phyloP scores from a whole-genome alignment of 2,113 vertebrate genomes.

The Rhodinocichla rosea region DNA sequence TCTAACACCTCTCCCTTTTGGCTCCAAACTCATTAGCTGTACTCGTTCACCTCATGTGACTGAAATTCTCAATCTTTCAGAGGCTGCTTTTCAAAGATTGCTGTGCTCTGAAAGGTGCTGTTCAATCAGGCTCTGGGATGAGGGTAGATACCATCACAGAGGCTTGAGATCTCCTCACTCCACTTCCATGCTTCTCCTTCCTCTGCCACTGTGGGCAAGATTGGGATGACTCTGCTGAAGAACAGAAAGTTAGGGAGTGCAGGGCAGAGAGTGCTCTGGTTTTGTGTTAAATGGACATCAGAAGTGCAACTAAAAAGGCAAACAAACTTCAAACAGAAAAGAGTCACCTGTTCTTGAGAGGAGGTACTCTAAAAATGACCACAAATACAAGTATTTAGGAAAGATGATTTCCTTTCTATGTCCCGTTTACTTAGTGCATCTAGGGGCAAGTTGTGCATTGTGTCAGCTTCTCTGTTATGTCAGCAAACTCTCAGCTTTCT shows the following conservation, averaged over 20 bases:
- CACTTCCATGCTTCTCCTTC: neutral
- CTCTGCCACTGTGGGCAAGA: neutral
- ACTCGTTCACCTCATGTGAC: neutral
- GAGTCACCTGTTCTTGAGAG: slow-evolving; percentile 5
- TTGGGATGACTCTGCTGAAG: neutral
- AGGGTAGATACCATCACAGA: neutral
- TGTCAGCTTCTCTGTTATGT: neutral
- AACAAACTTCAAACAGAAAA: slow-evolving; percentile 25
- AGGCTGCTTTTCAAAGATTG: neutral
- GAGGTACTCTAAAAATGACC: slow-evolving; percentile 28
- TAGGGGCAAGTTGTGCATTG: neutral
- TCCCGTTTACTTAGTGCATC: slow-evolving; percentile 18
- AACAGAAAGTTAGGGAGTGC: neutral
- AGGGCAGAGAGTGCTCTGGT: neutral
- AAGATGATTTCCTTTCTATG: slow-evolving; percentile 40
- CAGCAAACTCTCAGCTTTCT: neutral
- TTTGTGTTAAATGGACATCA: slow-evolving; percentile 2
- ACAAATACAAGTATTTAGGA: neutral
- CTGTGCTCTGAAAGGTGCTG: neutral
- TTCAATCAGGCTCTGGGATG: neutral
- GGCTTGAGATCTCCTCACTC: neutral
- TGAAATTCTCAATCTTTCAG: neutral
- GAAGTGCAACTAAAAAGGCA: neutral
- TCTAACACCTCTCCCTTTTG: neutral
- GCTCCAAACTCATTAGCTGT: neutral